Percentiles rank a stretch among this genome's conserved stretches.
These are phyloP conservation scores for Gadus macrocephalus DNA, from an alignment of 2,113 vertebrate species.

Conservation along the genomic window DNA sequence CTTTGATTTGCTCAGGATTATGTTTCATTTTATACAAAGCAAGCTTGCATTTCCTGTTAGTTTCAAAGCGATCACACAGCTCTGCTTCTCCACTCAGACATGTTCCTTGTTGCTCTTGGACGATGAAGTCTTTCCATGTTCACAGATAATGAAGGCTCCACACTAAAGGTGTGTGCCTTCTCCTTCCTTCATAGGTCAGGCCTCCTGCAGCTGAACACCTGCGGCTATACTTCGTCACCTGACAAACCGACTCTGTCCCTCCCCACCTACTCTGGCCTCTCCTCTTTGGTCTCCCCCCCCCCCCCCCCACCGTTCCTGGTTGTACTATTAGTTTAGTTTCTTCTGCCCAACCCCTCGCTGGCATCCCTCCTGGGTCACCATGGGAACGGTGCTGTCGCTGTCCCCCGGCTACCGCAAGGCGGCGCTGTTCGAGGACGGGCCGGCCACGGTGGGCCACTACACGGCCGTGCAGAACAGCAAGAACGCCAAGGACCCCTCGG, in stretches of 20 bases:
- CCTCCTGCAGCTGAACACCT: constrained; percentile 28
- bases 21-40: too few relatives aligned
- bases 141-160: not conserved
- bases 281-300: not conserved
- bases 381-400: constrained; percentile 89
- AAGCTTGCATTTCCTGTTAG: too few relatives aligned
- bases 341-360: constrained; percentile 1
- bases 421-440: constrained; percentile 83
- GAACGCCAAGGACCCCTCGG: constrained; percentile 78
- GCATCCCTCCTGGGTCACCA: constrained; percentile 56
- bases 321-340: not conserved
- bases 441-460: constrained; percentile 82
- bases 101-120: not conserved
- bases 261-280: not conserved
- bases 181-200: constrained; percentile 10
- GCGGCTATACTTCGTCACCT: not conserved
- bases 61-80: too few relatives aligned
- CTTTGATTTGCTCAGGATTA: too few relatives aligned
- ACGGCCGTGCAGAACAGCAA: constrained; percentile 88
- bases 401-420: constrained; percentile 91
- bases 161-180: not conserved
- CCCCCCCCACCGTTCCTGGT: too few relatives aligned
- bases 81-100: not conserved
- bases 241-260: not conserved
- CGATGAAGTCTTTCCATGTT: not conserved